phyloP scores from a whole-genome alignment of 2,888 invertebrate species.

The Deilephila elpenor region DNA sequence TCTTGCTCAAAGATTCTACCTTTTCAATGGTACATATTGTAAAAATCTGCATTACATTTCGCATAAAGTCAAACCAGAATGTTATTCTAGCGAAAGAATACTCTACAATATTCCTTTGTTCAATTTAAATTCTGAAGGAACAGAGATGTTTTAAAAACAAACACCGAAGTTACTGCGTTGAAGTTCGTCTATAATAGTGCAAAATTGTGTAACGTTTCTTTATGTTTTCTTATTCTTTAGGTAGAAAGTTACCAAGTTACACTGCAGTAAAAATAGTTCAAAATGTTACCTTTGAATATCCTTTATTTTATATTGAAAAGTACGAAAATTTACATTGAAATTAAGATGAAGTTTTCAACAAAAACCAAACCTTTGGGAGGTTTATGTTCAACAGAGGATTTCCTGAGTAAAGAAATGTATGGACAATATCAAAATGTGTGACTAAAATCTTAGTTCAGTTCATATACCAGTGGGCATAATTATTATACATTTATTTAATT shows the following conservation, averaged over 20 bases:
- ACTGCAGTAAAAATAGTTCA: background rate
- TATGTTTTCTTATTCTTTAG: background rate
- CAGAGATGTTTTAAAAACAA: conserved; percentile 12
- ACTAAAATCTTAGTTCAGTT: no score
- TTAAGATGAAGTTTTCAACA: no score
- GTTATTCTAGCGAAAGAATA: background rate
- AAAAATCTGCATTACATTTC: background rate
- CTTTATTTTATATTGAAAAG: background rate
- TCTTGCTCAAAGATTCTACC: background rate
- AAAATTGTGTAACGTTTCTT: background rate
- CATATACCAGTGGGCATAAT: no score
- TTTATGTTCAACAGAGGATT: no score
- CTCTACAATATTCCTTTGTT: background rate
- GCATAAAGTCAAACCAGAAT: background rate
- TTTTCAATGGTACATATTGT: background rate
- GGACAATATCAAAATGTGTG: no score
- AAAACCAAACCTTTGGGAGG: no score
- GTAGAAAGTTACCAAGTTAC: background rate
- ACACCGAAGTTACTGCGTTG: background rate
- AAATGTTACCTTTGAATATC: background rate
- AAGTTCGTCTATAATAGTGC: conserved; percentile 4
- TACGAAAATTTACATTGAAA: background rate
- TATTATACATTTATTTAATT: no score
- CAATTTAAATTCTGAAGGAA: background rate
- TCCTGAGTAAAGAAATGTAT: no score